A percentile compares a stretch with the other conserved stretches of the same genome.
Evolutionary conservation across 2,888 invertebrate species (phyloP).

Genomic region (Lasioglossum marginatum): DNA sequence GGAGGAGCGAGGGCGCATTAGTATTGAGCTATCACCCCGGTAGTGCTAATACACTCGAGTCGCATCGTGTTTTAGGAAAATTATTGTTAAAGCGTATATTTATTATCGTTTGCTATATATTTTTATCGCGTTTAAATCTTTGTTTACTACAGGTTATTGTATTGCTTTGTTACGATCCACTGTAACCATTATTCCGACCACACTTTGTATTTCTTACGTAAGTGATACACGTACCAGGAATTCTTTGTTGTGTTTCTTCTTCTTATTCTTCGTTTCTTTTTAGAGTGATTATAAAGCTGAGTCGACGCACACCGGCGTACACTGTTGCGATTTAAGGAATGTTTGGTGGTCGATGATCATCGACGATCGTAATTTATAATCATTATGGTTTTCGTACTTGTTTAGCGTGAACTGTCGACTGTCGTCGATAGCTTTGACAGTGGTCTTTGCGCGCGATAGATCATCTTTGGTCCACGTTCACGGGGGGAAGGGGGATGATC

Average conservation of each 20-base stretch:
- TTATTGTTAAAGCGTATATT: slow-evolving; percentile 25
- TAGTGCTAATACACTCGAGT: slow-evolving; percentile 8
- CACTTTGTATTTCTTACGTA: slow-evolving; percentile 27
- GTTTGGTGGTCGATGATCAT: slow-evolving; percentile 47
- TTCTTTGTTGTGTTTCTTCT: slow-evolving; percentile 34
- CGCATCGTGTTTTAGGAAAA: slow-evolving; percentile 39
- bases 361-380: slow-evolving; percentile 39
- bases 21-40: neutral
- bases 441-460: slow-evolving; percentile 44
- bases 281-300: slow-evolving; percentile 45
- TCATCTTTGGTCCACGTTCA: slow-evolving; percentile 54
- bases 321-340: slow-evolving; percentile 51
- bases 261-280: slow-evolving; percentile 20
- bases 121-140: slow-evolving; percentile 37
- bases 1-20: neutral
- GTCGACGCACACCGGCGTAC: slow-evolving; percentile 27
- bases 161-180: slow-evolving; percentile 44
- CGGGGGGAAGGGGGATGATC: slow-evolving; percentile 8
- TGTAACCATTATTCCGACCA: slow-evolving; percentile 41
- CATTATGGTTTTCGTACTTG: slow-evolving; percentile 30
- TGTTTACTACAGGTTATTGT: slow-evolving; percentile 30
- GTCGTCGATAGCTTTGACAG: slow-evolving; percentile 52
- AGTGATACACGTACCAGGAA: slow-evolving; percentile 10
- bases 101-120: slow-evolving; percentile 28
- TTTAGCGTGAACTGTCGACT: slow-evolving; percentile 36